These are phyloP conservation scores for Sebastes nivosus DNA, from an alignment of 2,797 vertebrate genomes.

Conservation along the genomic window DNA sequence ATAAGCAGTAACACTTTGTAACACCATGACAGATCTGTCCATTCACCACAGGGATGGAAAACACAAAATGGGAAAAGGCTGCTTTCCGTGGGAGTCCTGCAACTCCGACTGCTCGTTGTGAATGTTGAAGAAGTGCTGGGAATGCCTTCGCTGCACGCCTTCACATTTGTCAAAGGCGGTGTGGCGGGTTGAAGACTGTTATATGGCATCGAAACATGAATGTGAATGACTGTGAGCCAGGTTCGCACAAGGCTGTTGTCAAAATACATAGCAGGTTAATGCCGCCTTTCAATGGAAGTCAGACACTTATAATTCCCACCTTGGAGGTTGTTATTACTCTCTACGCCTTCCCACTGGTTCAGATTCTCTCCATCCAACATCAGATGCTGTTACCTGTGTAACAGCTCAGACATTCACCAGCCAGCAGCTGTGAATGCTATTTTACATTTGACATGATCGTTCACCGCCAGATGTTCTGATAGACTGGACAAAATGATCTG, in stretches of 20 bases:
- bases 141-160: slow-evolving; percentile 55
- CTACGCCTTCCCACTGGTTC: not conserved
- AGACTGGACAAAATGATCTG: not conserved
- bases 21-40: slow-evolving; percentile 49
- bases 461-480: not conserved
- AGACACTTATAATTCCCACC: slow-evolving; percentile 7
- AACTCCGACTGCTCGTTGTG: slow-evolving; percentile 46
- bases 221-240: slow-evolving; percentile 62
- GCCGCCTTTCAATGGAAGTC: slow-evolving; percentile 40
- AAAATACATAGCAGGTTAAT: slow-evolving; percentile 3
- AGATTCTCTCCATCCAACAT: not conserved
- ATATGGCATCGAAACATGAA: slow-evolving; percentile 63
- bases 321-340: not conserved
- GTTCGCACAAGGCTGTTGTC: slow-evolving; percentile 24
- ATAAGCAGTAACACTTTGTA: slow-evolving; percentile 48
- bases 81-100: slow-evolving; percentile 56
- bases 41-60: slow-evolving; percentile 67
- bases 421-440: not conserved
- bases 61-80: slow-evolving; percentile 66
- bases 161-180: not conserved
- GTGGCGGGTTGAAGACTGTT: slow-evolving; percentile 56
- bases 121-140: slow-evolving; percentile 54
- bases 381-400: not conserved
- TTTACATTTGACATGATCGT: not conserved
- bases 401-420: not conserved